Evolutionary conservation across 2,888 invertebrate genomes (phyloP).

Genomic region (Clanis bilineata): DNA sequence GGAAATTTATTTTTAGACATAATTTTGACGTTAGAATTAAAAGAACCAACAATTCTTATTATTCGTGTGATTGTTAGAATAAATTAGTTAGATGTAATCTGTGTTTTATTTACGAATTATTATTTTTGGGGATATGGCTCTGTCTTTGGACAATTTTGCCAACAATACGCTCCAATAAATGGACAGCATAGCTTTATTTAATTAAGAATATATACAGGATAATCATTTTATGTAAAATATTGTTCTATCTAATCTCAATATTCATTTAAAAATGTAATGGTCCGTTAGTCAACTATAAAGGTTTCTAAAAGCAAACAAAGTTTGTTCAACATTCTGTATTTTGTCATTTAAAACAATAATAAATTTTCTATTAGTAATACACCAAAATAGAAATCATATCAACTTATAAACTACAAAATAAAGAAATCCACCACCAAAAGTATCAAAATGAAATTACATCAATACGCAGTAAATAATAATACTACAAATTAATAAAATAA

Average conservation of each 20-base stretch:
- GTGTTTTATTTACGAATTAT: conserved; percentile 14
- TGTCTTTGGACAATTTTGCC: too few relatives aligned
- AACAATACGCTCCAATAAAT: too few relatives aligned
- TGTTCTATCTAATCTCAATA: too few relatives aligned
- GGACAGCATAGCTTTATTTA: too few relatives aligned
- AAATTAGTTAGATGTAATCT: conserved; percentile 40
- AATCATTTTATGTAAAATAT: too few relatives aligned
- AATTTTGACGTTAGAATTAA: conserved; percentile 55
- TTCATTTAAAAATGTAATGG: too few relatives aligned
- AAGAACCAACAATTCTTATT: conserved; percentile 48
- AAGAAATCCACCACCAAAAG: conserved; percentile 8
- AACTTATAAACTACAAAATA: conserved; percentile 19
- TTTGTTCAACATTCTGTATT: conserved; percentile 5
- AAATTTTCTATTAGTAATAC: conserved; percentile 19
- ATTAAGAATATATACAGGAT: too few relatives aligned
- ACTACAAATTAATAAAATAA: conserved; percentile 11
- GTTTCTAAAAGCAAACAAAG: conserved; percentile 15
- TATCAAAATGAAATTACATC: conserved; percentile 7
- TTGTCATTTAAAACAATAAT: conserved; percentile 14
- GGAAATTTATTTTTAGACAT: conserved; percentile 42
- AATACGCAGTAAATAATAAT: conserved; percentile 7
- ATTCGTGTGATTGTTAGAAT: conserved; percentile 57
- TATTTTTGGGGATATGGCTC: too few relatives aligned
- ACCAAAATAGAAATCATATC: conserved; percentile 17
- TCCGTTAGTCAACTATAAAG: neutral